These are phyloP conservation scores for Vipera ursinii DNA, from an alignment of 2,797 vertebrate genomes.

Conservation along the genomic window DNA sequence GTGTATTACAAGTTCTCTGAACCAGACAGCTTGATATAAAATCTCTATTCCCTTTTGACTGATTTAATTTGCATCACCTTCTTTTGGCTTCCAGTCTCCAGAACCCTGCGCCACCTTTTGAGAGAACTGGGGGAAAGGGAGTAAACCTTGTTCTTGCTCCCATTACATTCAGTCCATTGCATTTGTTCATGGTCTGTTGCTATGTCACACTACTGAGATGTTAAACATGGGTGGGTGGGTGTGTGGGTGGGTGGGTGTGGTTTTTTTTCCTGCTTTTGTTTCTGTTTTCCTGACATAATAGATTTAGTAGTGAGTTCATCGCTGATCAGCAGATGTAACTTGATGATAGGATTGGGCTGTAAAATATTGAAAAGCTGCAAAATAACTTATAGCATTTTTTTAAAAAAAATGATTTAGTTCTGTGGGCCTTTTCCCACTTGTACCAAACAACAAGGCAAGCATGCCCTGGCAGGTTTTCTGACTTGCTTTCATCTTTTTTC, in stretches of 20 bases:
- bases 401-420: neutral
- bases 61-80: neutral
- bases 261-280: neutral
- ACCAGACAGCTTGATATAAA: neutral
- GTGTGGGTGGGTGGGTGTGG: too few species aligned
- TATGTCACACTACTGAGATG: neutral
- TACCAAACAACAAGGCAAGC: neutral
- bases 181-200: neutral
- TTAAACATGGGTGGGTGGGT: neutral
- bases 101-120: neutral
- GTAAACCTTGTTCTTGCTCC: neutral
- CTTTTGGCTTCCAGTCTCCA: neutral
- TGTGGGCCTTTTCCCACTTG: neutral
- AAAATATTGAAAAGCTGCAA: neutral
- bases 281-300: neutral
- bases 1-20: neutral
- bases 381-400: neutral
- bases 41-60: neutral
- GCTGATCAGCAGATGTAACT: neutral
- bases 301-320: neutral
- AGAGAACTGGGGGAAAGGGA: neutral
- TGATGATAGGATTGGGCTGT: neutral
- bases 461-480: neutral
- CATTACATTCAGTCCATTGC: neutral
- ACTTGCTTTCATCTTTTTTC: neutral